Evolutionary conservation across 2,113 vertebrate species (phyloP).

Genomic region (Lepidothrix coronata): DNA sequence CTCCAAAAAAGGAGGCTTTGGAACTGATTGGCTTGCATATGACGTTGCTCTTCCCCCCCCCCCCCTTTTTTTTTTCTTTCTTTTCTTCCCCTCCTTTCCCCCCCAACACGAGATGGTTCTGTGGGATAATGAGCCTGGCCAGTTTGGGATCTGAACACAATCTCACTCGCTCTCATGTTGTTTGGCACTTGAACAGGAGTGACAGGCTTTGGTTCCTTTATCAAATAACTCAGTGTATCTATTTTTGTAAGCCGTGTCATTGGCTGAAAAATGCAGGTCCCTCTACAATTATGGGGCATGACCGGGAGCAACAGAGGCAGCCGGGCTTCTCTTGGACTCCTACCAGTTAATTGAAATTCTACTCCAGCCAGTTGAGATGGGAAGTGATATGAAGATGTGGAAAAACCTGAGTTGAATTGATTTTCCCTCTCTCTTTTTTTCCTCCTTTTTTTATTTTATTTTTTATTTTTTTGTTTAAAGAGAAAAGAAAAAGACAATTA

Average conservation of each 20-base stretch:
- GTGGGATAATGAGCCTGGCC: constrained; percentile 4
- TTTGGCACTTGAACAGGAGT: constrained; percentile 66
- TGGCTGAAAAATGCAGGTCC: constrained; percentile 70
- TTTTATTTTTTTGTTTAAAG: neutral
- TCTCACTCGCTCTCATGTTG: constrained; percentile 50
- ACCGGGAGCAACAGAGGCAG: constrained; percentile 62
- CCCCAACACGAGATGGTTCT: neutral
- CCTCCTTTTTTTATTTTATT: neutral
- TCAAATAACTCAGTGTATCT: constrained; percentile 74
- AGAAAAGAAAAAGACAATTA: constrained; percentile 43
- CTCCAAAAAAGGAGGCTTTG: neutral
- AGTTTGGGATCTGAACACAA: constrained; percentile 52
- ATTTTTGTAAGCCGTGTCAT: constrained; percentile 74
- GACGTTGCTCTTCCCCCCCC: fast-evolving
- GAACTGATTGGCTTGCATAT: neutral
- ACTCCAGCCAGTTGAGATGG: constrained; percentile 59
- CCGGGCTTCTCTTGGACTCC: constrained; percentile 52
- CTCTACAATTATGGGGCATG: constrained; percentile 73
- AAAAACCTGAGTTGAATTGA: constrained; percentile 65
- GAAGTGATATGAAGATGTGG: constrained; percentile 70
- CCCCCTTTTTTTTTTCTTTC: neutral
- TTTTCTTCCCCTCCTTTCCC: too few species aligned
- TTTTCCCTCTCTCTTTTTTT: neutral
- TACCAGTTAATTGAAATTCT: constrained; percentile 73
- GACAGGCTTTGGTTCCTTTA: constrained; percentile 68